These are phyloP conservation scores for Megaceryle torquata DNA, from an alignment of 2,113 vertebrate species.

Conservation along the genomic window DNA sequence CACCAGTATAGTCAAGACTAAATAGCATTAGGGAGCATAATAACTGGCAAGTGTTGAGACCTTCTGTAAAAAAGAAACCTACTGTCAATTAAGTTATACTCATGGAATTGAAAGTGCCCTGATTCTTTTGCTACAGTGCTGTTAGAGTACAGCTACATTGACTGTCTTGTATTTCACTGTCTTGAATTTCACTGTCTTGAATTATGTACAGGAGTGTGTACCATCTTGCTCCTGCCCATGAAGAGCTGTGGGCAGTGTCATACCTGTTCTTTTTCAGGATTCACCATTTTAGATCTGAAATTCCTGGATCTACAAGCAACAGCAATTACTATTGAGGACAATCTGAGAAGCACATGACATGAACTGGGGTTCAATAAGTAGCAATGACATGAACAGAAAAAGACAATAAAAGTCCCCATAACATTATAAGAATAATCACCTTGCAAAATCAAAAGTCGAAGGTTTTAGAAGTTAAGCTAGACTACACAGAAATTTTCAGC, in stretches of 20 bases:
- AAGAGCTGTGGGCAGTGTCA: neutral
- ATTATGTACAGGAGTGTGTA: neutral
- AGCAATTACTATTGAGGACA: neutral
- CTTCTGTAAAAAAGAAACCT: neutral
- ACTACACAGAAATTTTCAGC: neutral
- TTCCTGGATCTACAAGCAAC: neutral
- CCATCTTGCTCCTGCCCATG: neutral
- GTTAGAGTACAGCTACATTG: neutral
- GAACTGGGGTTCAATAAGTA: neutral
- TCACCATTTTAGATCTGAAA: neutral
- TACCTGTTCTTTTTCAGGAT: neutral
- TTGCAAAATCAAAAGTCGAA: neutral
- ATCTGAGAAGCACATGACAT: neutral
- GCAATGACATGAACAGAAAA: neutral
- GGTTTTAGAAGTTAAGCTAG: neutral
- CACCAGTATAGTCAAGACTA: neutral
- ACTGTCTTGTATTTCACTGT: neutral
- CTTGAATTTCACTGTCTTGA: neutral
- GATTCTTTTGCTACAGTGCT: neutral
- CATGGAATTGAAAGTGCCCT: neutral
- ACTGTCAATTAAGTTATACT: neutral
- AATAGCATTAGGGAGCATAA: neutral
- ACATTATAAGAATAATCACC: neutral
- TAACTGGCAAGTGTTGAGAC: neutral
- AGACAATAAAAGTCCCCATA: neutral